Evolutionary conservation across 2,797 vertebrate species (phyloP), one percentile per base, ranked within the genome.

Genomic region (Xenopus petersii): DNA sequence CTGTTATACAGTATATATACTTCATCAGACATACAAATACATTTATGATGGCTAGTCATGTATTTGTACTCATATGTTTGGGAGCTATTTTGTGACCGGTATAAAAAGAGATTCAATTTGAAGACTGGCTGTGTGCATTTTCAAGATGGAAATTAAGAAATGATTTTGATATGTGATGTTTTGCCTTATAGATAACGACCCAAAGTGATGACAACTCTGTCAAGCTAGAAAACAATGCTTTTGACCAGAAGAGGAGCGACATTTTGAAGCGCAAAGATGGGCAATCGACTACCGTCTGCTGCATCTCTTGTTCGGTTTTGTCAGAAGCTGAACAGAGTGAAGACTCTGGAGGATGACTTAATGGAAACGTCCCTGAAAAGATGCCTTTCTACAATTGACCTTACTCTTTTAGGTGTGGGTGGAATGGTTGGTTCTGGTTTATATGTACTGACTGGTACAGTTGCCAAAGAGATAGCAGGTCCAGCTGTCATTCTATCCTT

Each of bases 351-450:
- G 55, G 95, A 94, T 0, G 89, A 97, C 82, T 91, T 95, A 86
- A 96, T 97, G 96, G 93, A 95, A 71, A 98, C 96, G 0, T 94
- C 95, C 0, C 86, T 98, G 80, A 93, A 93, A 73, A 95, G 95
- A 75, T 98, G 95, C 86, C 93, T 99, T 70, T 94, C 94, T 80
- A 96, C 95, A 0, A 62, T 98, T 6, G 96, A 99, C 86, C 83
- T 99, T 84, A 95, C 95, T 0, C 86, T 99, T 67, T 80, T 99
- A 82, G 96, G 97, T 10, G 91, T 99, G 0, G 97, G 97, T 0
- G 95, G 94, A 77, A 99, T 98, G 96, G 94, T 98, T 80, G 98
- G 96, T 71, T 98, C 95, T 0, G 96, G 97, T 5, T 91, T 99
- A 0, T 99, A 98, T 0, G 97, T 99, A 75, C 93, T 99, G 47